Evolutionary conservation across 2,113 vertebrate species (phyloP), one percentile per base, ranked within the genome.

Genomic region (Protobothrops flavoviridis): DNA sequence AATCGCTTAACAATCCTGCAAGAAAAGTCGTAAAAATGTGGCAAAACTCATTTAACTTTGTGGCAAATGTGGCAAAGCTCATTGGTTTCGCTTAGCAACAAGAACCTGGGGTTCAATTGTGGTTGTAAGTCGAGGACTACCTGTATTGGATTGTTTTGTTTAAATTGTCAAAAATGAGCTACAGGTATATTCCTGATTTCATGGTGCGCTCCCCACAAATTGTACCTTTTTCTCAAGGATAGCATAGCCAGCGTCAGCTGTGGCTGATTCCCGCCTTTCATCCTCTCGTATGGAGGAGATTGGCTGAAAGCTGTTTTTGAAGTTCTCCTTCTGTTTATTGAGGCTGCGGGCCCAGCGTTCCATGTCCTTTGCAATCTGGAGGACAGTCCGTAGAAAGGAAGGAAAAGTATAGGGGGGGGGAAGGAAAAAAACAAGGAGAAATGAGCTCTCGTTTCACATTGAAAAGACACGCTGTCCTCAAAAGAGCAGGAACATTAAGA

Each of bases 301-400:
- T 64, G 93, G 97, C 93, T 93, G 98, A 95, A 92, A 97, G 92
- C 96, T 97, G 23, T 98, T 98, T 55, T 98, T 98, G 95, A 98
- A 98, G 89, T 98, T 99, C 95, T 99, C 98, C 96, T 99, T 99
- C 93, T 99, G 98, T 85, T 98, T 98, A 92, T 99, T 99, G 69
- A 99, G 98, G 94, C 98, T 99, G 90, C 98, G 98, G 2, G 98
- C 98, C 98, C 98, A 99, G 20, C 98, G 98, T 94, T 99, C 98
- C 98, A 99, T 99, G 93, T 99, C 98, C 96, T 99, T 99, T 39
- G 98, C 98, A 74, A 99, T 99, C 98, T 99, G 93, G 48, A 45
- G 9, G 50, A 45, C 21, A 12, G 39, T 23, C 64, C 64, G n/a
- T 5, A 12, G 23, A 23, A 85, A 26, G 17, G 15, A 85, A 61